Conservation (phyloP, 2,113 vertebrate species). For the Osmerus eperlanus region DNA sequence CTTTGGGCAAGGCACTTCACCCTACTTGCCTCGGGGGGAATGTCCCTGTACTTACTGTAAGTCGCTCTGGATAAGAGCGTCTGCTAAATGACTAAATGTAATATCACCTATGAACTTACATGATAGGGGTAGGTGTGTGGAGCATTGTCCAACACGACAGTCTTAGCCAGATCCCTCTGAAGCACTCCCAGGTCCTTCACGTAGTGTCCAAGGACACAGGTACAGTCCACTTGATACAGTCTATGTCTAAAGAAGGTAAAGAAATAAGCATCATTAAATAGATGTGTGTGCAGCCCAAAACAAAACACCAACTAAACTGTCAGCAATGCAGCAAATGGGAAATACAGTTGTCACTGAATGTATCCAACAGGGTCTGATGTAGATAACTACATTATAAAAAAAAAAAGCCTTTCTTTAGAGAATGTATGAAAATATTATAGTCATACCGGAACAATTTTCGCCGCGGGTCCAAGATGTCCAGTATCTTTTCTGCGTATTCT, state of each 20-base stretch:
- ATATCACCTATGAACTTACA: constrained; percentile 41
- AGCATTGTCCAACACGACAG: constrained; percentile 73
- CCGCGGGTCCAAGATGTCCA: constrained; percentile 78
- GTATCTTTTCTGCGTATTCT: constrained; percentile 77
- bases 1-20: too few relatives aligned
- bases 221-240: constrained; percentile 76
- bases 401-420: not conserved
- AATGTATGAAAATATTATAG: not conserved
- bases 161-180: constrained; percentile 75
- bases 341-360: too few relatives aligned
- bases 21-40: too few relatives aligned
- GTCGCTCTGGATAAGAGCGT: too few relatives aligned
- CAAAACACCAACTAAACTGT: not conserved
- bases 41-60: too few relatives aligned
- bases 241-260: constrained; percentile 58
- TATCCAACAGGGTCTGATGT: too few relatives aligned
- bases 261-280: constrained; percentile 1
- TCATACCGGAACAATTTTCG: constrained; percentile 78
- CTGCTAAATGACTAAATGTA: too few relatives aligned
- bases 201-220: constrained; percentile 78
- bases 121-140: constrained; percentile 76
- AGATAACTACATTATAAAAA: too few relatives aligned
- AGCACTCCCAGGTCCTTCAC: constrained; percentile 77
- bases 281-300: not conserved
- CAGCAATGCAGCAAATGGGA: not conserved